A percentile compares a stretch with the other conserved stretches of the same genome.
phyloP scores from a whole-genome alignment of 2,797 vertebrate genomes.

The Tenualosa thibaudeaui region DNA sequence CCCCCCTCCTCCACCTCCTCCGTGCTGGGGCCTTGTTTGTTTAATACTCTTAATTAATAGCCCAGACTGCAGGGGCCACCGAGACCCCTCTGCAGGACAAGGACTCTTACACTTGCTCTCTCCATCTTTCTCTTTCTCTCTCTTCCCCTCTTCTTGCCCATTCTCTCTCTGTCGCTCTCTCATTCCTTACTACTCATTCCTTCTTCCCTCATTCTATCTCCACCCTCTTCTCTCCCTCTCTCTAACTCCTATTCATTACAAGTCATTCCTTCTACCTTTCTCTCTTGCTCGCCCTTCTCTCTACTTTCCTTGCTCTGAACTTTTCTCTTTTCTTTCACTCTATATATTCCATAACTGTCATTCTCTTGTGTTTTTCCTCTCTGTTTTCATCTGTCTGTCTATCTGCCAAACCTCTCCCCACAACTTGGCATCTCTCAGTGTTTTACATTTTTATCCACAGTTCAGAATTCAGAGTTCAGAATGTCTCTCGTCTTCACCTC shows the following conservation, averaged over 20 bases:
- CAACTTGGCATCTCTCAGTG: background rate
- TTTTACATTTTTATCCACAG: background rate
- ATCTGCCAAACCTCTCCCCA: slow-evolving; percentile 55
- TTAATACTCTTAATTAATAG: slow-evolving; percentile 90
- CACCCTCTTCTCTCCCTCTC: slow-evolving; percentile 30
- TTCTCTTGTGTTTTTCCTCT: slow-evolving; percentile 61
- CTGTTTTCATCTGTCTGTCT: slow-evolving; percentile 61
- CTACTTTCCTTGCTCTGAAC: background rate
- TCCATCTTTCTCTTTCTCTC: slow-evolving; percentile 39
- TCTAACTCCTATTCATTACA: no score
- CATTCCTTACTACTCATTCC: background rate
- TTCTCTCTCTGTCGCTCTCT: background rate
- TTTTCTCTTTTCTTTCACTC: slow-evolving; percentile 22
- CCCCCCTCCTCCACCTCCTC: slow-evolving; percentile 65
- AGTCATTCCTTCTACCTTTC: background rate
- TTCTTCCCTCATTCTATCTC: background rate
- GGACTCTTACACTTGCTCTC: slow-evolving; percentile 56
- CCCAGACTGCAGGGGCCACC: slow-evolving; percentile 66
- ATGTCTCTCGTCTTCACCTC: background rate
- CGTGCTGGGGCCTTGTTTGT: slow-evolving; percentile 82
- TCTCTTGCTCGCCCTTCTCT: slow-evolving; percentile 68
- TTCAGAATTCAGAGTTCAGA: background rate
- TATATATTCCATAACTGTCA: slow-evolving; percentile 61
- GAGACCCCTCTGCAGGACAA: slow-evolving; percentile 31
- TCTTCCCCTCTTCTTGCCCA: background rate